Conservation (phyloP, 1,140 invertebrate species). For the Triops longicaudatus region DNA sequence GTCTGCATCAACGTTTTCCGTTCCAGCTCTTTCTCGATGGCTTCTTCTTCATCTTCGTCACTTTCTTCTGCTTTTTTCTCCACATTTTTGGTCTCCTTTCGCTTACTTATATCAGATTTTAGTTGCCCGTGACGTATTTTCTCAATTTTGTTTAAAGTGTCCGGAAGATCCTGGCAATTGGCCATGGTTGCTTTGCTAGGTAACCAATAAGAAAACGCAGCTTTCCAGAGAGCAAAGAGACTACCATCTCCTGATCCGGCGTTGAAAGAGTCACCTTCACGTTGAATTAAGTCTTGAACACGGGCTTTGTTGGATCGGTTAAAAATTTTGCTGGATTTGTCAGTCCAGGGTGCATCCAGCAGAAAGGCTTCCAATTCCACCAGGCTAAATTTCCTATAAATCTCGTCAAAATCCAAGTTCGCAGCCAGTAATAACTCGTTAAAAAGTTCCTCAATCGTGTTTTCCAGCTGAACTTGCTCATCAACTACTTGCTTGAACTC, state of each 20-base stretch:
- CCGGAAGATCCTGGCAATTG: no score
- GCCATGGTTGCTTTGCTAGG: no score
- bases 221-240: no score
- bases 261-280: no score
- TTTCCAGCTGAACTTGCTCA: neutral
- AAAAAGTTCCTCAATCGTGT: neutral
- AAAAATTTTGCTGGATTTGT: neutral
- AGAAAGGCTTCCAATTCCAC: neutral
- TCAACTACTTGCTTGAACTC: constrained; percentile 10
- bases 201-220: no score
- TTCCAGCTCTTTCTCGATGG: constrained; percentile 7
- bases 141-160: no score
- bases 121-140: neutral
- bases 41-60: constrained; percentile 20
- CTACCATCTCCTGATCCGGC: no score
- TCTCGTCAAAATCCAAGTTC: neutral
- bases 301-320: no score
- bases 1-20: neutral
- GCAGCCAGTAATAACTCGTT: neutral
- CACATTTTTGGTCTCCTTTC: neutral
- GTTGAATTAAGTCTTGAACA: no score
- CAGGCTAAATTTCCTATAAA: neutral
- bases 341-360: neutral
- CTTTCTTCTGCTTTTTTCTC: neutral
- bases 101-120: neutral